Percentiles rank a stretch among this genome's conserved stretches.
Conservation (phyloP, 2,113 vertebrate species). For the Seriola quinqueradiata region DNA sequence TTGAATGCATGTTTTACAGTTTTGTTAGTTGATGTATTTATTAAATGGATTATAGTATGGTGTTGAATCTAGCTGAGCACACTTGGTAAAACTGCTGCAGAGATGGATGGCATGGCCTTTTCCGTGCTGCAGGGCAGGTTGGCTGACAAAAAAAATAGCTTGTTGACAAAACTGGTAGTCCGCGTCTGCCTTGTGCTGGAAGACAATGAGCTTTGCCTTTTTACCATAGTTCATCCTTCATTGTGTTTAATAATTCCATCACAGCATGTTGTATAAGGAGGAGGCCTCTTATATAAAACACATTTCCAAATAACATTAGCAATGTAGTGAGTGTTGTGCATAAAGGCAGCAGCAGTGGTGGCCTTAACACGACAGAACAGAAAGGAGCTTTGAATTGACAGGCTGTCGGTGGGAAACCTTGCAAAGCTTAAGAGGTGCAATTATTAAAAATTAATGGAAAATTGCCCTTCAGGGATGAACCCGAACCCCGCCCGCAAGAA, state of each 20-base stretch:
- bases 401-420: not conserved
- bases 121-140: not conserved
- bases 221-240: not conserved
- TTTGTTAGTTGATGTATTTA: not conserved
- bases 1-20: not conserved
- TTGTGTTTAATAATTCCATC: not conserved
- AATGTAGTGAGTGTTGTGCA: not conserved
- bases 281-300: not conserved
- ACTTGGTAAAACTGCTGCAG: too few species aligned
- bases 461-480: not conserved
- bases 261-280: not conserved
- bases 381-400: not conserved
- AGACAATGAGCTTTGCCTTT: not conserved
- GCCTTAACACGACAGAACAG: not conserved
- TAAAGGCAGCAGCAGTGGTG: not conserved
- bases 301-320: not conserved
- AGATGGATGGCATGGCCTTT: not conserved
- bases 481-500: not conserved
- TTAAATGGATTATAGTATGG: too few species aligned
- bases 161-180: not conserved
- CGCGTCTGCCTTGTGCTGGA: not conserved
- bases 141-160: not conserved
- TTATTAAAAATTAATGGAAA: not conserved
- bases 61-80: too few species aligned
- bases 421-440: not conserved